Base-by-base conservation (phyloP, 2,888 invertebrate species). In the Spatulosminthurus flaviceps region DNA sequence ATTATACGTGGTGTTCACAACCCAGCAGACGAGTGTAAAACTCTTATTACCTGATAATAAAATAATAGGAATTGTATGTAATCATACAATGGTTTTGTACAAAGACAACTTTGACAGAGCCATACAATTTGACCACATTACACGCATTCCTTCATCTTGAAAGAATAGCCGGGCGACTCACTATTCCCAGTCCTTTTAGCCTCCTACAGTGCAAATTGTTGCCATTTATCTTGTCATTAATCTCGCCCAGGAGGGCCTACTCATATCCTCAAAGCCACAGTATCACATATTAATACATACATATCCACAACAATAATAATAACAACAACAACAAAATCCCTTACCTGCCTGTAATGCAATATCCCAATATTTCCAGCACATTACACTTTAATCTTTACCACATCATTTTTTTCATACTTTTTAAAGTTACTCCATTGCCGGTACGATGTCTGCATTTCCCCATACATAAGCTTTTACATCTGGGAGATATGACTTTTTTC, bases 161-260 rank as follows among this genome's bases (percentile, higher is more conserved):
- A 24, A 75, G 29, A 75, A 75, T 28, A 75, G 64, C n/a, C 29
- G 34, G 61, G 29, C 60, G 21, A 64, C 64, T 60, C 29, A 75
- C 51, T 22, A 74, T 13, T 26, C 41, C n/a, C 21, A 72, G 43
- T 43, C 72, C 72, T 43, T 43, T 43, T 28, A 74, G 28, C 75
- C 64, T 75, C 75, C 75, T 34, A 75, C 75, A 75, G 75, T 75
- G 75, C 64, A 75, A 75, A 75, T 75, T 75, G 75, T 75, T 75
- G 75, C 75, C 73, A 75, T 75, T 75, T 75, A 75, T 75, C 75
- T 66, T 61, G 61, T 75, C 75, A 75, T 75, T 75, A 75, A 75
- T 75, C 75, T 75, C 64, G 41, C 64, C 75, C 75, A 75, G 64
- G 64, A 64, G 74, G 74, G 64, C 64, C 29, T 61, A 73, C 73